Base-by-base conservation (phyloP, 2,113 vertebrate species). In the Neolamprologus longior region DNA sequence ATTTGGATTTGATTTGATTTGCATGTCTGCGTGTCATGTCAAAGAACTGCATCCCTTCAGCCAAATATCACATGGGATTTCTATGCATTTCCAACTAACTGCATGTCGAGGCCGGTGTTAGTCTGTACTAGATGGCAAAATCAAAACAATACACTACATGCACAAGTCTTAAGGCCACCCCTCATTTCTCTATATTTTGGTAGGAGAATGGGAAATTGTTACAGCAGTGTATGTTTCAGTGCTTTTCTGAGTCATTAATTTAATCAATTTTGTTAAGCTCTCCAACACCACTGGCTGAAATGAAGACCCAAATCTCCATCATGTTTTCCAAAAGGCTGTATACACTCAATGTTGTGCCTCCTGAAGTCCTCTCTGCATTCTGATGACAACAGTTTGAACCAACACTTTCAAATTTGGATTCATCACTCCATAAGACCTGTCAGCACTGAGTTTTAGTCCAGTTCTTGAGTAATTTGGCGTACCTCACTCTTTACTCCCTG, bases 401-500 rank as follows among this genome's bases (percentile, higher is more conserved):
- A 45, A 2, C 40, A 17, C 21, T 45, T 45, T 17, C 21, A 17
- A 73, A 73, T 73, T 45, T 47, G 40, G 40, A 40, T 40, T 68
- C 63, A 68, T 68, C 63, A 14, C 35, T 73, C 40, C 40, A 47
- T 17, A 73, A 73, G 13, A 45, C 37, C 68, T 45, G 37, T 26
- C 21, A 4, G 13, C 66, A 73, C 66, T 26, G 68, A 45, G 14
- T 45, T 73, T 73, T 17, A 7, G 40, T 47, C 68, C 68, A 28
- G 68, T 76, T 76, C 68, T 47, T 19, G 40, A 47, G 37, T 76
- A 47, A 76, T 47, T 76, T 76, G 68, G 68, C 4, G 9, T 47
- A 47, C 21, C 68, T 17, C 68, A 28, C 40, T 45, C 40, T 47
- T 47, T 76, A 28, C 68, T 76, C 40, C 21, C 42, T 0, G 15